These are phyloP conservation scores for Leptinotarsa rubiginosa DNA, from an alignment of 2,888 invertebrate genomes.

Conservation along the genomic window DNA sequence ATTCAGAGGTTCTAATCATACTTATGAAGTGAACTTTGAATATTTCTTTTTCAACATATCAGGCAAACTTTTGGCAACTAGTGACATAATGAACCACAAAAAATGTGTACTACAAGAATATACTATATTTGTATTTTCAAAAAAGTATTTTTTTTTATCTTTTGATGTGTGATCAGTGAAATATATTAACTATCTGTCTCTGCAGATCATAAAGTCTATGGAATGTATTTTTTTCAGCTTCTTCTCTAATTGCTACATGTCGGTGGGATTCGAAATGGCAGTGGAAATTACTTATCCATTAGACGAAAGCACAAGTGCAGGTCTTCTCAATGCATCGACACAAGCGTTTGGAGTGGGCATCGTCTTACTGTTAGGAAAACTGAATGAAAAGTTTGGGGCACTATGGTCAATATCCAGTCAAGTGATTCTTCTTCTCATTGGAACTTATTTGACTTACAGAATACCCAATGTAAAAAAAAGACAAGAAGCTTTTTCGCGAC, in stretches of 20 bases:
- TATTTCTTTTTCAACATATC: too few relatives aligned
- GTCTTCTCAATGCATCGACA: constrained; percentile 53
- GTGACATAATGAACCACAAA: too few relatives aligned
- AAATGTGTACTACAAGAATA: too few relatives aligned
- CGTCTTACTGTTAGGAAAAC: constrained; percentile 46
- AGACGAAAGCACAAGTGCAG: constrained; percentile 56
- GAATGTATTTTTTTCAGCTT: constrained; percentile 43
- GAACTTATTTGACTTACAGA: constrained; percentile 45
- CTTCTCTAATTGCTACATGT: constrained; percentile 54
- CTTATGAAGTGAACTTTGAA: too few relatives aligned
- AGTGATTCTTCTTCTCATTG: constrained; percentile 42
- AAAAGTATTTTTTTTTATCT: too few relatives aligned
- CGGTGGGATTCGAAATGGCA: constrained; percentile 55
- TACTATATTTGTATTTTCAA: too few relatives aligned
- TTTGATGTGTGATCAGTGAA: too few relatives aligned
- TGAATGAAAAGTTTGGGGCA: constrained; percentile 43
- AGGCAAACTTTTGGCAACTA: too few relatives aligned
- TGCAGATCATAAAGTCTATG: background rate
- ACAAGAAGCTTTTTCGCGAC: constrained; percentile 48
- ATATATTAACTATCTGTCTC: background rate
- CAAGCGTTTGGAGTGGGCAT: constrained; percentile 53
- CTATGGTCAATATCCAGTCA: constrained; percentile 31
- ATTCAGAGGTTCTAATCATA: too few relatives aligned
- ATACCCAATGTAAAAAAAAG: constrained; percentile 47
- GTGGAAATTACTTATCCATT: constrained; percentile 57